Base-by-base conservation (phyloP, 2,888 invertebrate species). In the Aspidiotus rigidus region DNA sequence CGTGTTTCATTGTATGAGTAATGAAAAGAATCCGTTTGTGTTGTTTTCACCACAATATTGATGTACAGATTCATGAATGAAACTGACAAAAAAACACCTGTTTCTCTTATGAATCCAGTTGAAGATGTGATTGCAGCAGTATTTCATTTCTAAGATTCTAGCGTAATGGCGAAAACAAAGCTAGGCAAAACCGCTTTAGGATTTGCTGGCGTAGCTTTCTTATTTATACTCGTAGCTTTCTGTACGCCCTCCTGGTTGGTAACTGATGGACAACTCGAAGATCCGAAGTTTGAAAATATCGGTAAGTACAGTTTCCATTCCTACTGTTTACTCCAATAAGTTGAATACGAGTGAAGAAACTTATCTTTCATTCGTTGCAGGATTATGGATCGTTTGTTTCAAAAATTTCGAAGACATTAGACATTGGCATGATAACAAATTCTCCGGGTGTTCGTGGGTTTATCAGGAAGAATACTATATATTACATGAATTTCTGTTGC, bases 391-490 rank as follows among this genome's bases (percentile, higher is more conserved):
- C 79, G 93, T 93, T 6, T 97, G 97, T 77, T 93, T 97, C 75
- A 84, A 87, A 74, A 84, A 88, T 59, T 94, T 93, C 77, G 86
- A 89, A 79, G 95, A 96, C 77, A 85, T 89, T 7, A 87, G 89
- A 74, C 82, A 82, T 74, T 79, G 79, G 71, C 96, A 95, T 79
- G 93, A 95, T 75, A 86, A 85, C 7, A 81, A 82, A 66, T 93
- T 93, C 75, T 83, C 82, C 15, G 93, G 92, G 0, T 97, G 97
- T 77, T 93, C 93, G 90, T 97, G 96, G 94, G 90, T 97, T 71
- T 94, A 95, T 76, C 93, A 96, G 79, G 95, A 94, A 78, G 96
- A 97, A 79, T 95, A 93, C 78, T 93, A 94, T 77, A 94, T 94
- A 71, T 92, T 97, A 73, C 88, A 92, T 75, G 89, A 93, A 74